Base-by-base conservation (phyloP, 2,113 vertebrate species). In the Numida meleagris region DNA sequence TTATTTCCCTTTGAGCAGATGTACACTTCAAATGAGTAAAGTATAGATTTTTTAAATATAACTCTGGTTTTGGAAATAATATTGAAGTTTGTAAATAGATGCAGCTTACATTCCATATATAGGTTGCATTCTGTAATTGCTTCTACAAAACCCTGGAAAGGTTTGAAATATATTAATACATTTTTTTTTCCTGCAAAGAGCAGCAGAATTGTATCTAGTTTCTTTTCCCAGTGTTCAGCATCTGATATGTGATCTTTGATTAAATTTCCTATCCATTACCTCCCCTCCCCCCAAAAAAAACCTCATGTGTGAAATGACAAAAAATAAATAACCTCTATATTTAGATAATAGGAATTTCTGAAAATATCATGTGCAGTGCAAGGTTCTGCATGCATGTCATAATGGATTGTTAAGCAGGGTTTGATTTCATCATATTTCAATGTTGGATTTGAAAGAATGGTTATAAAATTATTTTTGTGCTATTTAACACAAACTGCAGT, bases 41-140 rank as follows among this genome's bases (percentile, higher is more conserved):
- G 4, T 63, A 63, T 89, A 81, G 74, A 81, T 82, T 82, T 82
- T 86, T 82, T 68, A 34, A 88, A 80, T 81, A 57, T 45, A 89
- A 86, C 20, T 95, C 95, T 46, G 46, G 6, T 40, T 93, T 94
- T 90, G 62, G 88, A 96, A 92, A 88, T 76, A 93, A 86, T 88
- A 89, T 62, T 93, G 81, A 82, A 75, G 12, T 84, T 88, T 0
- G 17, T 78, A 96, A 94, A 94, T 84, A 95, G 42, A 94, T 77
- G 84, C 58, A 13, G 62, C 92, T 96, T 95, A 79, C 51, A 29
- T 53, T 31, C 27, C 58, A 96, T 96, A 93, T 96, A 96, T 15
- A 53, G 51, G 94, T 95, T 96, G 33, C 81, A 70, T 86, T 95
- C n/a, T 77, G 65, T 93, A 92, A 94, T 95, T 86, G 59, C 45